A percentile compares a stretch with the other conserved stretches of the same genome.
Evolutionary conservation across 1,140 invertebrate species (phyloP).

Genomic region (Sinella curviseta): DNA sequence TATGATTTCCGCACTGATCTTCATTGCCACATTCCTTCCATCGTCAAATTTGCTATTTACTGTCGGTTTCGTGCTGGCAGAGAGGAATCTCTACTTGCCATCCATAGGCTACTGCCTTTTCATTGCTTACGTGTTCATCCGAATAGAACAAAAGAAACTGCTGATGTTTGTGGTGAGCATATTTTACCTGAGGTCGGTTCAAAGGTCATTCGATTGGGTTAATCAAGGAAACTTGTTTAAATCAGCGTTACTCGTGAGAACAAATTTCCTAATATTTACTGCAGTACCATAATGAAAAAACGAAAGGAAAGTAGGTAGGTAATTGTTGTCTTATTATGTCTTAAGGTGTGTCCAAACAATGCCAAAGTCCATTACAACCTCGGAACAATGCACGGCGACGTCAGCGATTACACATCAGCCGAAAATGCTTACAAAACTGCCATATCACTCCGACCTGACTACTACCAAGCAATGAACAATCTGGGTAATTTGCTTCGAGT

Average conservation of each 20-base stretch:
- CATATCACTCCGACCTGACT: slow-evolving; percentile 76
- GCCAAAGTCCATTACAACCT: slow-evolving; percentile 97
- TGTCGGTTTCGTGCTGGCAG: slow-evolving; percentile 90
- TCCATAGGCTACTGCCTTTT: slow-evolving; percentile 81
- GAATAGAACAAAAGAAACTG: slow-evolving; percentile 46
- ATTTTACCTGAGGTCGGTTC: slow-evolving; percentile 52
- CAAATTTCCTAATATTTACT: background rate
- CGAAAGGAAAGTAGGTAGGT: slow-evolving; percentile 45
- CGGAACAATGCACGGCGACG: slow-evolving; percentile 80
- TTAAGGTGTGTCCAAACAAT: slow-evolving; percentile 76
- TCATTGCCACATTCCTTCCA: slow-evolving; percentile 43
- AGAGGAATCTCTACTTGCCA: slow-evolving; percentile 82
- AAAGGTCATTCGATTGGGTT: slow-evolving; percentile 49
- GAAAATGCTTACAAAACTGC: slow-evolving; percentile 68
- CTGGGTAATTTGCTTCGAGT: slow-evolving; percentile 89
- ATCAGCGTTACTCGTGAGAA: slow-evolving; percentile 49
- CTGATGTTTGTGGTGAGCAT: slow-evolving; percentile 28
- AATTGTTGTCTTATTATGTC: slow-evolving; percentile 47
- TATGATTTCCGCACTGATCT: slow-evolving; percentile 35
- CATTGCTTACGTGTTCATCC: slow-evolving; percentile 65
- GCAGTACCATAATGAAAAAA: slow-evolving; percentile 47
- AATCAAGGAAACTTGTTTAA: slow-evolving; percentile 52
- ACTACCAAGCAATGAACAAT: slow-evolving; percentile 97
- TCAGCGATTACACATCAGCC: slow-evolving; percentile 67
- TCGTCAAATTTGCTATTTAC: slow-evolving; percentile 64